Conservation (phyloP, 2,113 vertebrate genomes). For the Willisornis vidua region DNA sequence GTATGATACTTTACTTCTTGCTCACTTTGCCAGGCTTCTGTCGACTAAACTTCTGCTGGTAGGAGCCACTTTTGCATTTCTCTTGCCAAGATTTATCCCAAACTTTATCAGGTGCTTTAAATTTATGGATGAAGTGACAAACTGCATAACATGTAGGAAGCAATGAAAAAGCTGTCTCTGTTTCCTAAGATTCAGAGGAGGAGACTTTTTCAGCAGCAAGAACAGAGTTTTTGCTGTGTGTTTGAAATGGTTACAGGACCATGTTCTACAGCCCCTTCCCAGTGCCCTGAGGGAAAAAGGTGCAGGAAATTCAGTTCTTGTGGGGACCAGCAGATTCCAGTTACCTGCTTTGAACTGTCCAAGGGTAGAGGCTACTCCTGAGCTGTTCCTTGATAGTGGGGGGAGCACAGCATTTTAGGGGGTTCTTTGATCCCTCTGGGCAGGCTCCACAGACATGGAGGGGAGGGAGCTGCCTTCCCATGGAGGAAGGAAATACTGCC, state of each 20-base stretch:
- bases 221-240: not conserved
- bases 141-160: not conserved
- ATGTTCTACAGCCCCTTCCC: not conserved
- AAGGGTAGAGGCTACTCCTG: not conserved
- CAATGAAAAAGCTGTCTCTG: not conserved
- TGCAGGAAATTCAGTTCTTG: not conserved
- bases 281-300: not conserved
- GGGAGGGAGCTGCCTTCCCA: not conserved
- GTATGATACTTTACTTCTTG: fast-evolving
- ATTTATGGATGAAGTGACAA: not conserved
- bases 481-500: not conserved
- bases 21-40: not conserved
- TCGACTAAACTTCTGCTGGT: not conserved
- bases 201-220: not conserved
- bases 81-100: not conserved
- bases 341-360: not conserved
- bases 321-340: not conserved
- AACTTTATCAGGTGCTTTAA: not conserved
- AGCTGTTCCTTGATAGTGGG: not conserved
- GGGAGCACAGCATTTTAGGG: not conserved
- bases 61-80: not conserved
- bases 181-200: not conserved
- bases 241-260: not conserved
- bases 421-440: not conserved
- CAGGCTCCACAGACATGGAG: not conserved